These are phyloP conservation scores for Acleris holmiana DNA, from an alignment of 2,888 invertebrate genomes.

Conservation along the genomic window DNA sequence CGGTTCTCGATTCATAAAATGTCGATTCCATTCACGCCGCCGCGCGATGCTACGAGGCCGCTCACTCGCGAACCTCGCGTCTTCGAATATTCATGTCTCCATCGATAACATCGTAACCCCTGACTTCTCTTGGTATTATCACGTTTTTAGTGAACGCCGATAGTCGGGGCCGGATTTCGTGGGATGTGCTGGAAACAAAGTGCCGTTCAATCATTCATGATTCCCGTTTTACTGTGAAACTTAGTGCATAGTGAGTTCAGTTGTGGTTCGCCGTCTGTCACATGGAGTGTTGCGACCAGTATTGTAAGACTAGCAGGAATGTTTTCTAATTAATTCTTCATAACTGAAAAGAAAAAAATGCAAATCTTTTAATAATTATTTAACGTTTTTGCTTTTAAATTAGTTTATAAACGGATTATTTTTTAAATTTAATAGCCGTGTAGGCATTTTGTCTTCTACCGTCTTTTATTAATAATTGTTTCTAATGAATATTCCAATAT, in stretches of 20 bases:
- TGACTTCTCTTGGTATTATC: constrained; percentile 82
- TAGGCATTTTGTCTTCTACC: neutral
- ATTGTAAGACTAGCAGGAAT: constrained; percentile 75
- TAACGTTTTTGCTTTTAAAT: neutral
- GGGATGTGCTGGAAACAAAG: constrained; percentile 76
- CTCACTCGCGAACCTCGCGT: constrained; percentile 83
- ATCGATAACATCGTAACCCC: constrained; percentile 82
- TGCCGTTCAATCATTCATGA: constrained; percentile 66
- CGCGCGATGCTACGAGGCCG: constrained; percentile 76
- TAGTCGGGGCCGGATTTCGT: constrained; percentile 69
- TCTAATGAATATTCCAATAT: neutral
- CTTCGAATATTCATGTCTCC: constrained; percentile 84
- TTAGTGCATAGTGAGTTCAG: constrained; percentile 74
- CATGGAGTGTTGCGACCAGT: constrained; percentile 73
- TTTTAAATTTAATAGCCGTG: neutral
- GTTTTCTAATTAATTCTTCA: constrained; percentile 43
- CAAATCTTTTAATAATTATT: neutral
- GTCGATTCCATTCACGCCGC: constrained; percentile 82
- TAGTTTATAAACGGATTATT: no score
- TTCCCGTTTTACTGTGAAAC: constrained; percentile 68
- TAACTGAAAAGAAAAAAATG: neutral
- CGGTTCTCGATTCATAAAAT: constrained; percentile 83
- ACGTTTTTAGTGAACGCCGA: constrained; percentile 76
- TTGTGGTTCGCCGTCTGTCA: constrained; percentile 67
- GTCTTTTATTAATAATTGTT: neutral